Base-by-base conservation (phyloP, 1,140 invertebrate species). In the Leptopilina clavipes region DNA sequence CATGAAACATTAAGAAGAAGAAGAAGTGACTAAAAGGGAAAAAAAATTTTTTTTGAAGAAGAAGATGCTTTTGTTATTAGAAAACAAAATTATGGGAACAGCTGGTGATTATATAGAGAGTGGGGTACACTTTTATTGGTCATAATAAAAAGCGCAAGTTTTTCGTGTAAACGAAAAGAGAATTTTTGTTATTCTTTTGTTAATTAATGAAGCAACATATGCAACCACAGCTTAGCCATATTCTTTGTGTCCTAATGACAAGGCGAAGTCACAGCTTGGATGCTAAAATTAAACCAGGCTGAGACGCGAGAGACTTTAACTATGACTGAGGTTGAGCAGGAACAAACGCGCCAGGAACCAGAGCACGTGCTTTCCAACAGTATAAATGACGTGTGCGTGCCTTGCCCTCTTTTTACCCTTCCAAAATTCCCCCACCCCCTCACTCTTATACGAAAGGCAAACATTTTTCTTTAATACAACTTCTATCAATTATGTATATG, bases 321-420 rank as follows among this genome's bases (percentile, higher is more conserved):
- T 81, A 79, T 80, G 81, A 81, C 82, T 80, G 83, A 86, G 79
- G 83, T 80, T 87, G 86, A 88, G 86, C 86, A 86, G 86, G 82
- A 88, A 84, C 87, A 84, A 85, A 86, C 87, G 87, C 87, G 87
- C 87, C 87, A 89, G 88, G 90, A 90, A 90, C 82, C 87, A 82
- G 87, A 90, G 88, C 89, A 90, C 89, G 89, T 90, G 89, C 87
- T 89, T 84, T 83, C 75, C n/a, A n/a, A 82, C 80, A 85, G n/a
- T 48, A 48, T 48, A 86, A 88, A 84, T 89, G 88, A 90, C 89
- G 88, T 84, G 84, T 31, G 25, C 25, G 25, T 84, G 86, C 85
- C 87, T 86, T 86, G 80, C 71, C 78, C 78, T 80, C 82, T 78
- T 81, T 79, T 78, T 82, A 79, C 76, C 79, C 75, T 78, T 76